phyloP scores from a whole-genome alignment of 2,888 invertebrate genomes.

The Meteorus cinctellus region DNA sequence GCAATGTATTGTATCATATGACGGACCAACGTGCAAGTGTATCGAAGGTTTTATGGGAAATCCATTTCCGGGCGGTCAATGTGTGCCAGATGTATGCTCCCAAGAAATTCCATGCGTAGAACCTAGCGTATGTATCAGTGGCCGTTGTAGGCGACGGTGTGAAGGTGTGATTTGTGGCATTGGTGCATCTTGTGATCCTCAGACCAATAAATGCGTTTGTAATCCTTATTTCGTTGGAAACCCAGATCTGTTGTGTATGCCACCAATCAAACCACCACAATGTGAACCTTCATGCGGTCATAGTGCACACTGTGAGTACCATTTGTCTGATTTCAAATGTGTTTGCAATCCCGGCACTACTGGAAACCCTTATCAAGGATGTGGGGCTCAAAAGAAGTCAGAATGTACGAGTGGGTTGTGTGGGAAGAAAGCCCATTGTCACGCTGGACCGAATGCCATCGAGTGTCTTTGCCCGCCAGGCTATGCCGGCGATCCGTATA shows the following conservation, averaged over 20 bases:
- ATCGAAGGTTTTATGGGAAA: conserved; percentile 90
- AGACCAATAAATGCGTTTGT: conserved; percentile 88
- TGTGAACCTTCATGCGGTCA: conserved; percentile 87
- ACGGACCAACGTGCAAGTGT: conserved; percentile 92
- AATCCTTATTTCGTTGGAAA: conserved; percentile 92
- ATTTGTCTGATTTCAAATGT: conserved; percentile 81
- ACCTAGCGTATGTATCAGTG: conserved; percentile 88
- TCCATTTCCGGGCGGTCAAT: conserved; percentile 92
- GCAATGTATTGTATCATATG: conserved; percentile 87
- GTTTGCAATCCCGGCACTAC: conserved; percentile 88
- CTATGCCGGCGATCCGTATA: conserved; percentile 90
- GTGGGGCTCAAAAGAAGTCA: conserved; percentile 81
- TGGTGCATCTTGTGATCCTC: conserved; percentile 88
- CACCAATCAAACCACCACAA: conserved; percentile 85
- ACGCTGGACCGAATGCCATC: conserved; percentile 82
- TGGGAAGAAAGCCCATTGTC: conserved; percentile 87
- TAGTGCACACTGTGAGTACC: conserved; percentile 92
- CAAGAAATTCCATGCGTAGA: conserved; percentile 84
- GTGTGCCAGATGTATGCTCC: conserved; percentile 88
- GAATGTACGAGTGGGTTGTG: conserved; percentile 84
- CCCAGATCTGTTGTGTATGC: conserved; percentile 91
- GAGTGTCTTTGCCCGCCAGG: conserved; percentile 90
- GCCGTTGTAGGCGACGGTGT: conserved; percentile 91
- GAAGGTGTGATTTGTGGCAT: conserved; percentile 91
- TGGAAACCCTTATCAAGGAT: conserved; percentile 91